Evolutionary conservation across 2,888 invertebrate genomes (phyloP), one percentile per base, ranked within the genome.

Genomic region (Metellina segmentata): DNA sequence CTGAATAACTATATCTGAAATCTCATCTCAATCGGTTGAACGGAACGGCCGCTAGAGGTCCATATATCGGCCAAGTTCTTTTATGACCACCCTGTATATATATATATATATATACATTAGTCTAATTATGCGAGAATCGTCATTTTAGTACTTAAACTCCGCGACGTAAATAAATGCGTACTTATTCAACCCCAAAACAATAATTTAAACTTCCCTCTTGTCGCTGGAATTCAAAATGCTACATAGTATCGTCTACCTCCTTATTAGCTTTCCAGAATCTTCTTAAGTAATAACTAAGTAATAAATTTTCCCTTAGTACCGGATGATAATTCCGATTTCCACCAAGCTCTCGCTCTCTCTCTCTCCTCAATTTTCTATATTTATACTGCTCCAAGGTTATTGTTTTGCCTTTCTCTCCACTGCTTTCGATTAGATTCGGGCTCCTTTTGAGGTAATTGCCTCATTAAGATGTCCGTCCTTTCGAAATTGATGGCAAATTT

Each of bases 401-500:
- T 79, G 79, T 79, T 79, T 79, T 79, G 79, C 20, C 79, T 79
- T 61, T 51, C 49, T 34, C 34, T 34, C 34, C 34, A 34, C 34
- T 34, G 34, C 34, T 34, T 34, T 34, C 34, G 34, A 34, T 16
- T 61, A 8, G 61, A 16, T 16, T 61, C 16, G n/a, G 16, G 51
- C 49, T 74, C 83, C 53, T 52, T 72, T 20, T 51, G 20, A 16
- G 49, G 19, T 83, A 83, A 83, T 83, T 83, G 72, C 72, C 72
- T 83, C 83, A 72, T 83, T 83, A 83, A 83, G 52, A 53, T 74
- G 72, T 74, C 83, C 72, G 51, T 49, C 51, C 72, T 19, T 52
- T 52, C 74, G 51, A 83, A 83, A 83, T 83, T 83, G 72, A 83
- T 74, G 53, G 72, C 83, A 9, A 83, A 83, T 83, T 83, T 83